Evolutionary conservation across 2,113 vertebrate genomes (phyloP).

Genomic region (Meriones unguiculatus): DNA sequence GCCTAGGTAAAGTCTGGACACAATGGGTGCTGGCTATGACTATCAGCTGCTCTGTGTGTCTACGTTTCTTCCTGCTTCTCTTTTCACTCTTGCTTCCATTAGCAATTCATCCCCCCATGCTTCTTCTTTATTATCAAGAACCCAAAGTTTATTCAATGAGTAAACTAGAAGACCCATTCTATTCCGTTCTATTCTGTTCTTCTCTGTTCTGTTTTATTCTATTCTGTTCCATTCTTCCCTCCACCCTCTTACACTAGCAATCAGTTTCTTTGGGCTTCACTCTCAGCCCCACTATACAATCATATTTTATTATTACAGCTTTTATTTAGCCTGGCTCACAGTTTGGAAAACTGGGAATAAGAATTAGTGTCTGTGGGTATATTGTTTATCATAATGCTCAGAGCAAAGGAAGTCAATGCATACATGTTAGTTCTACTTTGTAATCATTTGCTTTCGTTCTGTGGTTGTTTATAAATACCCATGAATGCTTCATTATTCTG

Average conservation of each 20-base stretch:
- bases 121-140: conserved; percentile 16
- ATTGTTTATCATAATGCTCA: conserved; percentile 44
- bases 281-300: not conserved
- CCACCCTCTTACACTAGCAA: not conserved
- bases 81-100: not conserved
- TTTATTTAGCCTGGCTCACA: not conserved
- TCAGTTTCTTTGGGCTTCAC: not conserved
- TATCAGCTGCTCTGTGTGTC: not conserved
- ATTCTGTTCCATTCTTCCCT: not conserved
- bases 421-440: conserved; percentile 5
- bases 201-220: not conserved
- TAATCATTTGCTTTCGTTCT: conserved; percentile 50
- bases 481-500: not conserved
- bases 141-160: not conserved
- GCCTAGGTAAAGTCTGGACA: not conserved
- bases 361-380: not conserved
- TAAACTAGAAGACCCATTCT: not conserved
- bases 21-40: not conserved
- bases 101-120: not conserved
- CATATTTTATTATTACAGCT: not conserved
- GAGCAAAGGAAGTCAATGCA: conserved; percentile 8
- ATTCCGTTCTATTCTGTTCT: not conserved
- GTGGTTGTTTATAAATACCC: conserved; percentile 25
- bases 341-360: not conserved
- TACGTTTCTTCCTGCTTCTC: not conserved